Conservation (phyloP, 1,140 invertebrate species). For the Phymorhynchus buccinoides region DNA sequence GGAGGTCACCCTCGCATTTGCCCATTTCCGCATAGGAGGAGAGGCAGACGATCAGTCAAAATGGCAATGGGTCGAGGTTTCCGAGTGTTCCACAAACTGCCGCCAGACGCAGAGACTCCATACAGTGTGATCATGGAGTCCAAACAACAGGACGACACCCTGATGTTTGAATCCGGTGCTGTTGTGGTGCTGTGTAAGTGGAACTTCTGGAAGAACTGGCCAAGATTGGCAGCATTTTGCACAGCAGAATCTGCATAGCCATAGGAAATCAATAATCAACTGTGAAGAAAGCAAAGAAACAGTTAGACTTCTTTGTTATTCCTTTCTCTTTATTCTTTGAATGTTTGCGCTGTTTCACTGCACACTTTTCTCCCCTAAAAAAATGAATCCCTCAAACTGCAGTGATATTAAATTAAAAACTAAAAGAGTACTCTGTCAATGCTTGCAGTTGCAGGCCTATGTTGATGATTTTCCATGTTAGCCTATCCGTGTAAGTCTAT, state of each 20-base stretch:
- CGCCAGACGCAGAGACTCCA: conserved; percentile 76
- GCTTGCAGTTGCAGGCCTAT: too few relatives aligned
- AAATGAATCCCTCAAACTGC: too few relatives aligned
- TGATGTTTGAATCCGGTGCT: conserved; percentile 92
- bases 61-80: conserved; percentile 93
- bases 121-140: conserved; percentile 92
- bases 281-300: background rate
- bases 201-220: background rate
- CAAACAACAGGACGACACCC: conserved; percentile 86
- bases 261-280: background rate
- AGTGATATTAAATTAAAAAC: too few relatives aligned
- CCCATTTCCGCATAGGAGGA: conserved; percentile 19
- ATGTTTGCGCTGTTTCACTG: too few relatives aligned
- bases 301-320: background rate
- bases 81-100: conserved; percentile 89
- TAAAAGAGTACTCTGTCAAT: too few relatives aligned
- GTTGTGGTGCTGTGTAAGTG: conserved; percentile 86
- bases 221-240: too few relatives aligned
- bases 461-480: too few relatives aligned
- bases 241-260: background rate
- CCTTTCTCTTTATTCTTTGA: too few relatives aligned
- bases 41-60: background rate
- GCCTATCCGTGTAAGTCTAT: too few relatives aligned
- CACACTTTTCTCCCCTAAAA: too few relatives aligned
- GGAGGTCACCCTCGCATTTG: background rate